Percentiles rank a stretch among this genome's conserved stretches.
phyloP scores from a whole-genome alignment of 2,797 vertebrate genomes.

The Harpagifer antarcticus region DNA sequence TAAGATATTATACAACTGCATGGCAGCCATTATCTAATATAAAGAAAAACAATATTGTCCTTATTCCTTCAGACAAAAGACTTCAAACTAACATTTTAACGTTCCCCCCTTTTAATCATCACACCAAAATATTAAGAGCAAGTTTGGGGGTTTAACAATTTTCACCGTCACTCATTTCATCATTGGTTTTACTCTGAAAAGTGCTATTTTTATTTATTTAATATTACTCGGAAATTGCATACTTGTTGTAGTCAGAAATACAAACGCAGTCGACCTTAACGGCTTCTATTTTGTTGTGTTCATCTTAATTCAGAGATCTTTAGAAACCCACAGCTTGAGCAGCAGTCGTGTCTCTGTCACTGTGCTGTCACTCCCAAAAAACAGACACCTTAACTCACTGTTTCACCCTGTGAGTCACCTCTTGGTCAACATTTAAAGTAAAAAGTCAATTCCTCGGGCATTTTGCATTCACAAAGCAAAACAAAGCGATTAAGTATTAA shows the following conservation, averaged over 20 bases:
- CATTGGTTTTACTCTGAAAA: slow-evolving; percentile 76
- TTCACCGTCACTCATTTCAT: slow-evolving; percentile 62
- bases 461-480: slow-evolving; percentile 16
- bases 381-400: slow-evolving; percentile 33
- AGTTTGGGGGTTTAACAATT: slow-evolving; percentile 42
- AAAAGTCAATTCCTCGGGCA: neutral
- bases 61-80: slow-evolving; percentile 32
- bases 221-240: slow-evolving; percentile 70
- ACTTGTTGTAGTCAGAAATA: slow-evolving; percentile 60
- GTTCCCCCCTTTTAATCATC: slow-evolving; percentile 41
- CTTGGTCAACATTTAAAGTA: slow-evolving; percentile 6
- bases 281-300: slow-evolving; percentile 66
- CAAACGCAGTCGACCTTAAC: slow-evolving; percentile 47
- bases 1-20: slow-evolving; percentile 17
- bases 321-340: slow-evolving; percentile 57
- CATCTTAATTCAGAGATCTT: slow-evolving; percentile 62
- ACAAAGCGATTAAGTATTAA: slow-evolving; percentile 12
- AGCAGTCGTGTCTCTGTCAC: slow-evolving; percentile 54
- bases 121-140: slow-evolving; percentile 46
- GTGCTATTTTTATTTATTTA: slow-evolving; percentile 75
- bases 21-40: slow-evolving; percentile 4
- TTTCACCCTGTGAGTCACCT: slow-evolving; percentile 28
- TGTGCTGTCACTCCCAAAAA: slow-evolving; percentile 52
- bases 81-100: slow-evolving; percentile 52
- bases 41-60: slow-evolving; percentile 9